These are phyloP conservation scores for Cremastinae sp. DNA, from an alignment of 2,888 invertebrate genomes.

Conservation along the genomic window DNA sequence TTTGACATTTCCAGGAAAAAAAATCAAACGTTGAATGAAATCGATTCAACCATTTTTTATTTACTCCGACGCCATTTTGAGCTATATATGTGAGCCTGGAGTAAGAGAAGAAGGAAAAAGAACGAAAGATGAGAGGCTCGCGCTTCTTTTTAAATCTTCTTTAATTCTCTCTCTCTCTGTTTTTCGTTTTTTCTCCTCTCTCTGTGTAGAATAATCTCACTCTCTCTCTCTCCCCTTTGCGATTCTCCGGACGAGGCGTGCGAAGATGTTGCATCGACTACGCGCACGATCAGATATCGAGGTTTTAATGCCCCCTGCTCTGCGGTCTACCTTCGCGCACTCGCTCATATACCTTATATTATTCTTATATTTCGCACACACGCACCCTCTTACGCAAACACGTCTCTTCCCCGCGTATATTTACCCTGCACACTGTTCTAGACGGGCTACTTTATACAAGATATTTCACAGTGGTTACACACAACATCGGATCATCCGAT, in stretches of 20 bases:
- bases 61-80: neutral
- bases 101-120: constrained; percentile 25
- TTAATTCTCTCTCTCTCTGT: neutral
- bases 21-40: neutral
- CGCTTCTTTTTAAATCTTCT: constrained; percentile 33
- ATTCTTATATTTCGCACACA: constrained; percentile 18
- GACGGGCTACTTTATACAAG: constrained; percentile 42
- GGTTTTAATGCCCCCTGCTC: constrained; percentile 54
- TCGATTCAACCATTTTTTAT: too few species aligned
- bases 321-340: constrained; percentile 58
- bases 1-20: neutral
- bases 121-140: constrained; percentile 56
- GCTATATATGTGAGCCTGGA: neutral
- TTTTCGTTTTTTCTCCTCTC: neutral
- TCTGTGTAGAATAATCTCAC: neutral
- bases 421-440: constrained; percentile 25
- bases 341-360: constrained; percentile 46
- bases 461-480: constrained; percentile 58
- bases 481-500: constrained; percentile 53
- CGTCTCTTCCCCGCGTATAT: constrained; percentile 1
- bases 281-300: constrained; percentile 61
- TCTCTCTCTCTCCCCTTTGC: constrained; percentile 11
- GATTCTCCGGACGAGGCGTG: constrained; percentile 46
- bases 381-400: neutral
- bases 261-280: constrained; percentile 61